Percentiles rank a stretch among this genome's conserved stretches.
These are phyloP conservation scores for Linhomoeus sp. DNA, from an alignment of 2,888 invertebrate genomes.

Conservation along the genomic window DNA sequence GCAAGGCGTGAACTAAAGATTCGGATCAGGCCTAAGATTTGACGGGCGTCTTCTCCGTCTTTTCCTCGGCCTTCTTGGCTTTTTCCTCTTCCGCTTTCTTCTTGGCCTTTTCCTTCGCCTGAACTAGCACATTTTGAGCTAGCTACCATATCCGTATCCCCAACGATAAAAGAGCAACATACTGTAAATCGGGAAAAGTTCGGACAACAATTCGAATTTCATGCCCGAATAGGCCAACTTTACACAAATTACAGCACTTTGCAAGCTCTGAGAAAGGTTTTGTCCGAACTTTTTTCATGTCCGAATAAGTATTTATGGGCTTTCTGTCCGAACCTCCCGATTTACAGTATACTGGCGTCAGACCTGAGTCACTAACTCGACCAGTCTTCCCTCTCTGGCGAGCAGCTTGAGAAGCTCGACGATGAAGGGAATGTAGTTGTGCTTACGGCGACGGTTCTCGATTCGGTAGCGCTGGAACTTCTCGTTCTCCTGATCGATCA, in stretches of 20 bases:
- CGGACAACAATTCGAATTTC: too few relatives aligned
- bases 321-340: too few relatives aligned
- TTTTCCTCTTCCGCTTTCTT: background rate
- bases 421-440: conserved; percentile 92
- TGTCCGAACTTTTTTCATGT: too few relatives aligned
- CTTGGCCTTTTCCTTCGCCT: conserved; percentile 1
- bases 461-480: background rate
- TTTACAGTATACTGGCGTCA: too few relatives aligned
- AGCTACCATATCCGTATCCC: background rate
- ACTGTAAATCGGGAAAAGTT: too few relatives aligned
- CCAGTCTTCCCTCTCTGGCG: conserved; percentile 70
- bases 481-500: conserved; percentile 61
- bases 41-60: too few relatives aligned
- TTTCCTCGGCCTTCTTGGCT: background rate
- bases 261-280: too few relatives aligned
- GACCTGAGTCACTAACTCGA: conserved; percentile 68
- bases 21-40: too few relatives aligned
- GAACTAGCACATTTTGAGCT: background rate
- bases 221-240: too few relatives aligned
- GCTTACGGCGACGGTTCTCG: conserved; percentile 76
- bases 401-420: conserved; percentile 75
- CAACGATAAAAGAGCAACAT: too few relatives aligned
- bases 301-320: too few relatives aligned
- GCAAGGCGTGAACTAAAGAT: background rate
- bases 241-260: too few relatives aligned